Base-by-base conservation (phyloP, 2,797 vertebrate genomes). In the Hemitrygon akajei region DNA sequence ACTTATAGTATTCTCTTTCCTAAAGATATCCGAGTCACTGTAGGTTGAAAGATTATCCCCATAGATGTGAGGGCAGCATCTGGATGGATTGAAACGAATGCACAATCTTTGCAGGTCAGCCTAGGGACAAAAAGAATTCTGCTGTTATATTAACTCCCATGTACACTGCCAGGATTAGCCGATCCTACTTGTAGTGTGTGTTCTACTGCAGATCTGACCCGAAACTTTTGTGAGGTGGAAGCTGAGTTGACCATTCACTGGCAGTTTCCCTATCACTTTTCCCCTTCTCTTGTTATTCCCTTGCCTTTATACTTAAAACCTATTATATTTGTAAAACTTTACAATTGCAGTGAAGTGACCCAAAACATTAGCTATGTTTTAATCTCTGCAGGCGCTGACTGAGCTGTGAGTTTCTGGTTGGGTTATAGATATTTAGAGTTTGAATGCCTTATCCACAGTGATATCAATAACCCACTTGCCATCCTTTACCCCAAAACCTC, bases 21-120 rank as follows among this genome's bases (percentile, higher is more conserved):
- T 75, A 56, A 93, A 93, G 91, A 75, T 93, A 11, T 93, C 91
- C 75, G 91, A 56, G 40, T 93, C 91, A 56, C 91, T 93, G 71
- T 93, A 27, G 71, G 71, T 76, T 93, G 91, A 93, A 34, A 93
- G 91, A 25, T 93, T 93, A 75, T 93, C 91, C 34, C 91, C 66
- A 75, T 93, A 76, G 22, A 93, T 93, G 91, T 76, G 71, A 30
- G 40, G 91, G 91, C 91, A 93, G 40, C 91, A 93, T 11, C 25
- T 47, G 71, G 71, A 93, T 56, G 91, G 91, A 93, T 93, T 56
- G 91, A 93, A 56, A 75, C 91, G 40, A 30, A 93, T 76, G 40
- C 91, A 93, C 37, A 93, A 56, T 75, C 71, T 71, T 30, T 75
- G 91, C 40, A 93, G 47, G 47, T 93, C 91, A 76, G 91, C 91